phyloP scores from a whole-genome alignment of 2,113 vertebrate species.

The Sylvietta virens region DNA sequence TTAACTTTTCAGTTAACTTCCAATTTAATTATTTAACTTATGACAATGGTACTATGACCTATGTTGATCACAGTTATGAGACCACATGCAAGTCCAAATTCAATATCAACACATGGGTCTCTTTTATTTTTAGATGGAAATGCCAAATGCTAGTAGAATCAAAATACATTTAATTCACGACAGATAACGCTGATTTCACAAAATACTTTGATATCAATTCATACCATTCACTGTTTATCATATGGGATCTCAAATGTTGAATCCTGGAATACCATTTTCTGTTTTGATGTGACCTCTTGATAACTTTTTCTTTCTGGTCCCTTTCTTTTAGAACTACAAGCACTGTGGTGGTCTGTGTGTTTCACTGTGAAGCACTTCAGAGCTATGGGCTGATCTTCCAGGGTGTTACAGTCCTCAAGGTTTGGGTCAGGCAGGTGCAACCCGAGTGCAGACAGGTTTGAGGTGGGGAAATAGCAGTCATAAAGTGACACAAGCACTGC shows the following conservation, averaged over 20 bases:
- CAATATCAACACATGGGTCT: not conserved
- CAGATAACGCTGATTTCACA: not conserved
- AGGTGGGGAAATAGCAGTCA: not conserved
- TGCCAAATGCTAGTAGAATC: not conserved
- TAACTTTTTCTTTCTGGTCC: not conserved
- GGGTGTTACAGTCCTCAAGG: not conserved
- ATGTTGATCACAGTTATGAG: not conserved
- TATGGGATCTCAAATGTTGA: not conserved
- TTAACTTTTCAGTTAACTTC: not conserved
- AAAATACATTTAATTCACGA: not conserved
- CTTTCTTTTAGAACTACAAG: not conserved
- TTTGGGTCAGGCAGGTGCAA: not conserved
- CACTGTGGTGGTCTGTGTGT: not conserved
- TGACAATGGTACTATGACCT: not conserved
- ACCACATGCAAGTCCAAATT: not conserved
- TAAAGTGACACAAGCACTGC: not conserved
- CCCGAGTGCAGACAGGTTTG: accelerated
- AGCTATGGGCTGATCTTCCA: not conserved
- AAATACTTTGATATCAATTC: not conserved
- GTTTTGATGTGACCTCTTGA: not conserved
- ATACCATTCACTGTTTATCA: not conserved
- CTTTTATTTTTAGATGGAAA: not conserved
- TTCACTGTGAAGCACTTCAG: not conserved
- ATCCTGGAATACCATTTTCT: not conserved
- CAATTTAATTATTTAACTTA: not conserved